A percentile compares a stretch with the other conserved stretches of the same genome.
Conservation (phyloP, 2,888 invertebrate species). For the Mamestra brassicae region DNA sequence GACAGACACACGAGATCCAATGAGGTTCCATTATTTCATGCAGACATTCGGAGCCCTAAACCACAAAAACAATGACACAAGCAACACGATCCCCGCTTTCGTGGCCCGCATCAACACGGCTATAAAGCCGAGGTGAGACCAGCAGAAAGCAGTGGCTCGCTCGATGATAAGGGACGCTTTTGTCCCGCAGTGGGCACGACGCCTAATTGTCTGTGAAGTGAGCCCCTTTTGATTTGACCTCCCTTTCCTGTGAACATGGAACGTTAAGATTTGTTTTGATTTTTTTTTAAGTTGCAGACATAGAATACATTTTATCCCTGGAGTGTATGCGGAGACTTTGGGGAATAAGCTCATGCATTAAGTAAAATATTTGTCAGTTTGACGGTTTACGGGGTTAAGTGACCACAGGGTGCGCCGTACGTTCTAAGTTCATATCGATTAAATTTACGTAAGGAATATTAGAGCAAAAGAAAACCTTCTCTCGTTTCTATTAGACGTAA, state of each 20-base stretch:
- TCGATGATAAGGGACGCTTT: slow-evolving; percentile 65
- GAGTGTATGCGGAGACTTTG: too few relatives aligned
- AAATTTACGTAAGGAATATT: not conserved
- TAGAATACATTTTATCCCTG: too few relatives aligned
- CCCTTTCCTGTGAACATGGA: slow-evolving; percentile 19
- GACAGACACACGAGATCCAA: too few relatives aligned
- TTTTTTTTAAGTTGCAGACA: not conserved
- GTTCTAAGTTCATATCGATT: not conserved
- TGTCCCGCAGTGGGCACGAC: slow-evolving; percentile 54
- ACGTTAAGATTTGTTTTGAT: slow-evolving; percentile 25
- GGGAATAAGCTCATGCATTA: too few relatives aligned
- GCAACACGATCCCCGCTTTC: slow-evolving; percentile 4
- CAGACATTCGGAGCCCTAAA: not conserved
- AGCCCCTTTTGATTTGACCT: slow-evolving; percentile 44
- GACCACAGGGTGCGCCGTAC: too few relatives aligned
- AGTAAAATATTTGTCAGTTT: too few relatives aligned
- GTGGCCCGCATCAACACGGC: slow-evolving; percentile 41
- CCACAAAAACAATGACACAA: not conserved
- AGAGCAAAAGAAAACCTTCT: not conserved
- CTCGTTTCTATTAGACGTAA: not conserved
- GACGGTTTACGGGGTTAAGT: too few relatives aligned
- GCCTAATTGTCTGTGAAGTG: slow-evolving; percentile 68
- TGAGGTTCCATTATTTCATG: too few relatives aligned
- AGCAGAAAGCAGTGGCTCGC: slow-evolving; percentile 65
- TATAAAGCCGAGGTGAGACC: slow-evolving; percentile 60